Evolutionary conservation across 2,888 invertebrate genomes (phyloP), one percentile per base, ranked within the genome.

Genomic region (Synanthedon vespiformis): DNA sequence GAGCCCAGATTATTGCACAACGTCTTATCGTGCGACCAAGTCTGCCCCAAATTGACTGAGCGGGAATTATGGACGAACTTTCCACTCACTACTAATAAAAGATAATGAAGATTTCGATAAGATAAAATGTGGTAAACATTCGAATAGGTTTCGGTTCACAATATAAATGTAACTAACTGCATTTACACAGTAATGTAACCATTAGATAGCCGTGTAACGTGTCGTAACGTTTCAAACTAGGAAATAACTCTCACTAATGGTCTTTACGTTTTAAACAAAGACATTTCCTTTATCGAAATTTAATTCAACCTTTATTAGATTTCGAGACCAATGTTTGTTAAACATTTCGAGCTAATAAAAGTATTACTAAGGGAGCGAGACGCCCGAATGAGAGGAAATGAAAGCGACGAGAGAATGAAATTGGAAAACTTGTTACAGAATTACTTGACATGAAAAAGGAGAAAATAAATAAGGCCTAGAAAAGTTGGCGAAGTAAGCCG

Each of bases 401-500:
- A 82, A 81, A 81, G 77, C 80, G 74, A 78, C 72, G 76, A 82
- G 79, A 82, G 80, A 84, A 83, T 80, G 81, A 86, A 87, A 86
- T 87, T 86, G 86, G 84, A 85, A 86, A 87, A 86, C 85, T 86
- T 86, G 85, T 83, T 83, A 82, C 77, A 74, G 75, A 82, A 84
- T 84, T 81, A 80, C 77, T 73, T 63, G 71, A 72, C 76, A 80
- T 76, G 80, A 80, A 81, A 81, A 74, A 68, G 62, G 67, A 57
- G 55, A 77, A 81, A 84, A 81, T 80, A 80, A 81, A 80, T 75
- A 80, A 74, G 68, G 71, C 68, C 66, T 74, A 70, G 72, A 74
- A 79, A 82, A 67, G 78, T 82, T 81, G 68, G 68, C 61, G 62
- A 59, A 68, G 72, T 74, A 74, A 67, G 70, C 66, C 57, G 56